Conservation (phyloP, 1,140 invertebrate genomes). For the Zaprionus inermis region DNA sequence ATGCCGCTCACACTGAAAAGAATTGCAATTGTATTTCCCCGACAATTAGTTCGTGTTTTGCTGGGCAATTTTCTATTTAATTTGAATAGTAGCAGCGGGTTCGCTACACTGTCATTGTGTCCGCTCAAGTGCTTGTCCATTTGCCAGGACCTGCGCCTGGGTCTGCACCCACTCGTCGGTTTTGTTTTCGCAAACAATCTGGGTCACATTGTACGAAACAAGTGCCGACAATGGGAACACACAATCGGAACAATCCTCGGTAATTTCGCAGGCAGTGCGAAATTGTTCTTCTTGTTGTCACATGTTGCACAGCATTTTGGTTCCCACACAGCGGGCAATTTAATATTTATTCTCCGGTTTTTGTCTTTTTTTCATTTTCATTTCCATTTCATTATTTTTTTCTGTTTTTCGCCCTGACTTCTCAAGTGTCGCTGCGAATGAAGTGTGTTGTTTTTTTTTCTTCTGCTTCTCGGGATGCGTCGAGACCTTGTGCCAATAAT, state of each 20-base stretch:
- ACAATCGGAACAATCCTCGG: conserved; percentile 35
- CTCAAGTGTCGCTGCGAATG: conserved; percentile 61
- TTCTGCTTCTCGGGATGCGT: not conserved
- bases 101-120: conserved; percentile 50
- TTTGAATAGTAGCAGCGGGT: conserved; percentile 72
- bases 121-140: conserved; percentile 63
- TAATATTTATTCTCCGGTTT: conserved; percentile 51
- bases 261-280: conserved; percentile 56
- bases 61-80: conserved; percentile 74
- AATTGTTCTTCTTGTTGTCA: conserved; percentile 58
- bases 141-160: conserved; percentile 46
- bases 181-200: conserved; percentile 68
- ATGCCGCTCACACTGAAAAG: not conserved
- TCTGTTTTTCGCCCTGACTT: conserved; percentile 41
- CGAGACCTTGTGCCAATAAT: conserved; percentile 39
- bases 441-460: conserved; percentile 18
- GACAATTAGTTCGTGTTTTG: conserved; percentile 79
- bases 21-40: conserved; percentile 38
- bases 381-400: conserved; percentile 8
- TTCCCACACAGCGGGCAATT: conserved; percentile 79
- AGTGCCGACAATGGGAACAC: conserved; percentile 66
- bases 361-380: conserved; percentile 16
- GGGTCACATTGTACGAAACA: conserved; percentile 73
- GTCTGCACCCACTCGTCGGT: conserved; percentile 42
- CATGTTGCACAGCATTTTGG: conserved; percentile 68